A percentile compares a stretch with the other conserved stretches of the same genome.
These are phyloP conservation scores for Castor canadensis DNA, from an alignment of 2,113 vertebrate species.

Conservation along the genomic window DNA sequence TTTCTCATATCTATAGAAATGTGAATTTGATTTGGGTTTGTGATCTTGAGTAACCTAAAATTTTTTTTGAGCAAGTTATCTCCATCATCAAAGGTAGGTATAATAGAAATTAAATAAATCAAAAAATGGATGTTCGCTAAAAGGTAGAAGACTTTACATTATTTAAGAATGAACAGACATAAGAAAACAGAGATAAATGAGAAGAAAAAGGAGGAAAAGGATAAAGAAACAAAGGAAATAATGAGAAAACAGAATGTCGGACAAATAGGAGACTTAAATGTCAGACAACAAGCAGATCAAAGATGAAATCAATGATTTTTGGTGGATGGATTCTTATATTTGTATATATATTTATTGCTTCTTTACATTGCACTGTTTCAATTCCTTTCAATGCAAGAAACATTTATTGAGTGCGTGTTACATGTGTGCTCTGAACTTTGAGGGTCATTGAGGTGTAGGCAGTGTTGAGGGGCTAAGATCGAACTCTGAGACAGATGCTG, in stretches of 20 bases:
- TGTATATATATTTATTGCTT: background rate
- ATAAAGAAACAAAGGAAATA: background rate
- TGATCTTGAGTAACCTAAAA: background rate
- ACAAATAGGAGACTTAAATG: too few relatives aligned
- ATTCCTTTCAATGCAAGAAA: background rate
- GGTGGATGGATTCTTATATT: background rate
- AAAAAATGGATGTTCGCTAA: background rate
- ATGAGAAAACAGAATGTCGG: background rate
- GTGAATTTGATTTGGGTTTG: background rate
- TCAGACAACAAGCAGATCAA: too few relatives aligned
- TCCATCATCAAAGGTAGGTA: background rate
- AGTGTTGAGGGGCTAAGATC: background rate
- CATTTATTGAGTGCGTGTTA: too few relatives aligned
- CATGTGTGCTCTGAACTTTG: accelerated
- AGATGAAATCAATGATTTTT: background rate
- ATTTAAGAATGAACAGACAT: background rate
- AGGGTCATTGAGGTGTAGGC: background rate
- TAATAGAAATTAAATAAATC: background rate
- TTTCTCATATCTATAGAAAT: background rate
- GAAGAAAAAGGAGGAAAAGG: background rate
- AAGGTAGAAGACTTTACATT: background rate
- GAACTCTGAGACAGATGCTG: background rate
- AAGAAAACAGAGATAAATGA: background rate
- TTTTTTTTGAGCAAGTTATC: background rate
- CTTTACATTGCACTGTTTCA: background rate